phyloP scores from a whole-genome alignment of 2,797 vertebrate species.

The Bufotes viridis region DNA sequence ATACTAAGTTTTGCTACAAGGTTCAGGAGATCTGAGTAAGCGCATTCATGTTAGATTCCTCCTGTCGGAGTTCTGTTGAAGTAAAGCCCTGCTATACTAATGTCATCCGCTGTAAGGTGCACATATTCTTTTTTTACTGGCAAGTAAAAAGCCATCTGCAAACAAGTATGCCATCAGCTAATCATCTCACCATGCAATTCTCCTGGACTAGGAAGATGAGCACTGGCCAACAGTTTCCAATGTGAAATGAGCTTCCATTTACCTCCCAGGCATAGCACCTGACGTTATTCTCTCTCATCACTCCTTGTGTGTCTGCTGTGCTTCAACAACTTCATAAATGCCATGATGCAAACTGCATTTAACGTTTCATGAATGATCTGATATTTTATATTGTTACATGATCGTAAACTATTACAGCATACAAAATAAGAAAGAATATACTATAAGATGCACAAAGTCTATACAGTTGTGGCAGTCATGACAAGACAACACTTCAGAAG shows the following conservation, averaged over 20 bases:
- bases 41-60: neutral
- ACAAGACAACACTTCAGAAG: too few relatives aligned
- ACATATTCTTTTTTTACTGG: neutral
- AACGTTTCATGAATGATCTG: too few relatives aligned
- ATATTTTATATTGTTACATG: too few relatives aligned
- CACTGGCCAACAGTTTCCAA: neutral
- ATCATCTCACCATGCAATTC: neutral
- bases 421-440: too few relatives aligned
- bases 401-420: too few relatives aligned
- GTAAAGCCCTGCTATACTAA: neutral
- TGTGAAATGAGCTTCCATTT: slow-evolving; percentile 5
- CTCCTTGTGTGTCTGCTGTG: neutral
- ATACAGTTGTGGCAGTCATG: too few relatives aligned
- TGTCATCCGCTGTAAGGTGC: neutral
- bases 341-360: neutral
- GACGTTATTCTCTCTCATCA: neutral
- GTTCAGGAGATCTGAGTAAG: too few relatives aligned
- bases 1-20: too few relatives aligned
- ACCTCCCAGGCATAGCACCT: neutral
- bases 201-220: neutral
- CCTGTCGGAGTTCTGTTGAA: neutral
- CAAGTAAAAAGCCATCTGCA: neutral
- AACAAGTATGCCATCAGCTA: neutral
- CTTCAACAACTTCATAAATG: neutral
- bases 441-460: too few relatives aligned